phyloP scores from a whole-genome alignment of 1,140 invertebrate genomes.

The Gerris buenoi region DNA sequence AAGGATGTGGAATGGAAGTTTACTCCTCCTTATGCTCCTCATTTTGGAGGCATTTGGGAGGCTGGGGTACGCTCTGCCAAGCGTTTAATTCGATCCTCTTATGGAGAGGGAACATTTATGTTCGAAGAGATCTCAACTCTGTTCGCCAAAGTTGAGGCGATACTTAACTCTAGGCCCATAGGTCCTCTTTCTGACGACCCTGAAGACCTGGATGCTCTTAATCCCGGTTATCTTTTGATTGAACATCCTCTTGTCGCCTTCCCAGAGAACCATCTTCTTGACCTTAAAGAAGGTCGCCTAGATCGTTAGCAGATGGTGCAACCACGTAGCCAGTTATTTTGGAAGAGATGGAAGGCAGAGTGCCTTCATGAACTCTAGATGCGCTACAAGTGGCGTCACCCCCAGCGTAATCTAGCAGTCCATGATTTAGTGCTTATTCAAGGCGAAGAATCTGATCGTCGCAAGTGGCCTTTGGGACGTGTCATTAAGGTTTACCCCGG shows the following conservation, averaged over 20 bases:
- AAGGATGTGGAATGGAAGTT: background rate
- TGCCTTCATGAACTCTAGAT: conserved; percentile 23
- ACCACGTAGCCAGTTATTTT: conserved; percentile 19
- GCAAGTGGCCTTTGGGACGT: conserved; percentile 12
- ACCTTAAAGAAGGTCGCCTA: conserved; percentile 16
- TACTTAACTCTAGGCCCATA: conserved; percentile 30
- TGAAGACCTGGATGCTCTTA: conserved; percentile 23
- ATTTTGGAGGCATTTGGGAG: conserved; percentile 15
- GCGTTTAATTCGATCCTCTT: conserved; percentile 21
- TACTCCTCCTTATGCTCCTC: conserved; percentile 10
- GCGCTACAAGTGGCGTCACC: conserved; percentile 23
- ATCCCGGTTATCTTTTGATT: conserved; percentile 27
- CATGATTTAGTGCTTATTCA: conserved; percentile 27
- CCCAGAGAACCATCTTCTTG: conserved; percentile 11
- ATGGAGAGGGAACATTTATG: conserved; percentile 21
- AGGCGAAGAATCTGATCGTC: conserved; percentile 26
- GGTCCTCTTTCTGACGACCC: conserved; percentile 25
- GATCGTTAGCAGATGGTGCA: conserved; percentile 19
- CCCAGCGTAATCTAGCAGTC: conserved; percentile 15
- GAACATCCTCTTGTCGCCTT: conserved; percentile 15
- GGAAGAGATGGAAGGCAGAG: conserved; percentile 22
- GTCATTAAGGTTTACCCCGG: conserved; percentile 13
- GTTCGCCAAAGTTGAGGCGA: conserved; percentile 25
- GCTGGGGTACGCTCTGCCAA: conserved; percentile 22
- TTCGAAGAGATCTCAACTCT: conserved; percentile 25